Base-by-base conservation (phyloP, 1,140 invertebrate species). In the Drusus annulatus region DNA sequence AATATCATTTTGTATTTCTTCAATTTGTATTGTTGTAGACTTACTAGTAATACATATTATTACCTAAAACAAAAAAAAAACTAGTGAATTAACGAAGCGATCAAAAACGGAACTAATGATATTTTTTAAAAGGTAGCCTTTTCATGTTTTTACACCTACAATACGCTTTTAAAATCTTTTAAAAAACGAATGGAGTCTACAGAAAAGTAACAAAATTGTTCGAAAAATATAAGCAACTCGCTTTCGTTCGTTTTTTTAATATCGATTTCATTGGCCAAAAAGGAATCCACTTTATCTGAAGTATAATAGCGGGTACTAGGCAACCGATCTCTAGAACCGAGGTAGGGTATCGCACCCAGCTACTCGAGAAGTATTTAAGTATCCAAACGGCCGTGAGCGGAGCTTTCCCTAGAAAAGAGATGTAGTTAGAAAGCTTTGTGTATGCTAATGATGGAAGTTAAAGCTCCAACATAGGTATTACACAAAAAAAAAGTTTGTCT, bases 301-400 rank as follows among this genome's bases (percentile, higher is more conserved):
- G 60, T 23, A 69, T 8, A 56, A 3, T 16, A 23, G 69, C 51
- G 19, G 71, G 71, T 31, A 17, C 71, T 10, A 56, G 71, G 77
- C 56, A 69, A 79, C 77, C 23, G 21, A 71, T 56, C 45, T 25
- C 31, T 36, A 65, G 36, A 56, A 16, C 77, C 52, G 71, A 71
- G 68, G 77, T 23, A n/a, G n/a, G 31, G 77, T 60, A 23, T 62
- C n/a, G 25, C 28, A 31, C 60, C 71, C 31, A 25, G 65, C 21
- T 65, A 54, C 77, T 71, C 60, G 77, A 23, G 23, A 79, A 65
- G 77, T 28, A 79, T 71, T 79, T 78, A 79, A 77, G 77, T 73
- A 54, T 25, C 63, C 28, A 23, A 79, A 79, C 50, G 52, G 63
- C 31, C 77, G 19, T 56, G 56, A 69, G 31, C 50, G 65, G 51